A percentile compares a stretch with the other conserved stretches of the same genome.
These are phyloP conservation scores for Anastrepha obliqua DNA, from an alignment of 1,140 invertebrate genomes.

Conservation along the genomic window DNA sequence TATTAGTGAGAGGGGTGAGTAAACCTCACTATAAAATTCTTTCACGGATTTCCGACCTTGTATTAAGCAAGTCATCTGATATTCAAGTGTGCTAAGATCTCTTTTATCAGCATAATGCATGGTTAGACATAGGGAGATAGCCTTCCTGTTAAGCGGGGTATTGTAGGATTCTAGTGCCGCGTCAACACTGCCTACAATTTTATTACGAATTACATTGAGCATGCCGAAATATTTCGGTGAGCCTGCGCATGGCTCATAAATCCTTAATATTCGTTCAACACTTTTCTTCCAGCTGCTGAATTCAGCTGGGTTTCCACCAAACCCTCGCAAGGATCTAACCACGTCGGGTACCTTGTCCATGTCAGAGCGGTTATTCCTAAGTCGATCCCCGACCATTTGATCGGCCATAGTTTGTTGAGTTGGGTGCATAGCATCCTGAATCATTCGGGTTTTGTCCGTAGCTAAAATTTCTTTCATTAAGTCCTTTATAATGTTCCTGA, in stretches of 20 bases:
- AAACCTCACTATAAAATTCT: constrained; percentile 59
- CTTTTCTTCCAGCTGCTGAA: constrained; percentile 54
- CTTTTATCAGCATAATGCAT: constrained; percentile 59
- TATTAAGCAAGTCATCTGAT: constrained; percentile 57
- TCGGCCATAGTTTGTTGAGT: background rate
- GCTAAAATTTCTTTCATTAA: background rate
- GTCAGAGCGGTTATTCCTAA: constrained; percentile 6
- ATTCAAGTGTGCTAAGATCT: constrained; percentile 58
- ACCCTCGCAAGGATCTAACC: constrained; percentile 36
- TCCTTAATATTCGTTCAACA: constrained; percentile 29
- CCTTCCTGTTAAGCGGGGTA: constrained; percentile 58
- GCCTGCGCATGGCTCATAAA: constrained; percentile 38
- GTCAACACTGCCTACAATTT: constrained; percentile 57
- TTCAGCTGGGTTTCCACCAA: constrained; percentile 39
- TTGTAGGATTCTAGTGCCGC: constrained; percentile 58
- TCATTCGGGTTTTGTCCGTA: background rate
- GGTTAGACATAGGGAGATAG: constrained; percentile 55
- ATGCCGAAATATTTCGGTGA: constrained; percentile 48
- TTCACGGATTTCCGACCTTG: constrained; percentile 55
- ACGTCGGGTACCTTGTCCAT: constrained; percentile 48
- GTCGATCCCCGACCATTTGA: background rate
- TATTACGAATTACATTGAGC: constrained; percentile 55
- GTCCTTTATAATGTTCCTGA: background rate
- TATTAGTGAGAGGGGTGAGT: constrained; percentile 58
- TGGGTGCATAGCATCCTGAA: background rate